These are phyloP conservation scores for Naja naja DNA, from an alignment of 2,113 vertebrate species.

Conservation along the genomic window DNA sequence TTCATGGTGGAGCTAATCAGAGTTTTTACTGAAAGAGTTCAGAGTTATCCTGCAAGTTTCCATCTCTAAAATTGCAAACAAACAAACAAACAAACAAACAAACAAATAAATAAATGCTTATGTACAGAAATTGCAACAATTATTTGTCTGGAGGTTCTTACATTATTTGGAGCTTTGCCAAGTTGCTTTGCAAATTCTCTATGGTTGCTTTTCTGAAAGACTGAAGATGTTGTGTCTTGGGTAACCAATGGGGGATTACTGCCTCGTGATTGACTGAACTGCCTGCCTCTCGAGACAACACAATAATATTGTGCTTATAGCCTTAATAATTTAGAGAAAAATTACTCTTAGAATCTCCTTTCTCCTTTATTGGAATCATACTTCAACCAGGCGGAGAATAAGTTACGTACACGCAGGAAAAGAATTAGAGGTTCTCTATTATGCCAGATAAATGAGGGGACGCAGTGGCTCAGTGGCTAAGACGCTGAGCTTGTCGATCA, in stretches of 20 bases:
- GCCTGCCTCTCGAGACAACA: constrained; percentile 60
- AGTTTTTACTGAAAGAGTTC: background rate
- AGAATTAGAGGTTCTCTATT: constrained; percentile 43
- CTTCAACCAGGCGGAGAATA: constrained; percentile 55
- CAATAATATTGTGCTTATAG: constrained; percentile 63
- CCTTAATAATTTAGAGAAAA: constrained; percentile 67
- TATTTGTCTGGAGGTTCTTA: background rate
- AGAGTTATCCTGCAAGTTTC: background rate
- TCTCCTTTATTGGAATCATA: constrained; percentile 62
- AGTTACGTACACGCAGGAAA: constrained; percentile 41
- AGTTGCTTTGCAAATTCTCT: background rate
- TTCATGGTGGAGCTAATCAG: background rate
- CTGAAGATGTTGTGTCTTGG: constrained; percentile 54
- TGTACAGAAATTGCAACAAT: too few species aligned
- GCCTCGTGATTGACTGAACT: constrained; percentile 58
- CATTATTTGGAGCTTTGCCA: background rate
- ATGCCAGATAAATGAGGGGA: constrained; percentile 34
- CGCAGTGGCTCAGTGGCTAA: too few species aligned
- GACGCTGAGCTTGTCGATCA: too few species aligned
- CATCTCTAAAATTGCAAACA: background rate
- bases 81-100: too few species aligned
- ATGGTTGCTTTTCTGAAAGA: constrained; percentile 57
- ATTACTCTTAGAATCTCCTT: constrained; percentile 51
- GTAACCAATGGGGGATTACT: constrained; percentile 68
- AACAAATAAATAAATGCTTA: too few species aligned